Percentiles rank a stretch among this genome's conserved stretches.
Conservation (phyloP, 2,888 invertebrate species). For the Drosophila paranaensis region DNA sequence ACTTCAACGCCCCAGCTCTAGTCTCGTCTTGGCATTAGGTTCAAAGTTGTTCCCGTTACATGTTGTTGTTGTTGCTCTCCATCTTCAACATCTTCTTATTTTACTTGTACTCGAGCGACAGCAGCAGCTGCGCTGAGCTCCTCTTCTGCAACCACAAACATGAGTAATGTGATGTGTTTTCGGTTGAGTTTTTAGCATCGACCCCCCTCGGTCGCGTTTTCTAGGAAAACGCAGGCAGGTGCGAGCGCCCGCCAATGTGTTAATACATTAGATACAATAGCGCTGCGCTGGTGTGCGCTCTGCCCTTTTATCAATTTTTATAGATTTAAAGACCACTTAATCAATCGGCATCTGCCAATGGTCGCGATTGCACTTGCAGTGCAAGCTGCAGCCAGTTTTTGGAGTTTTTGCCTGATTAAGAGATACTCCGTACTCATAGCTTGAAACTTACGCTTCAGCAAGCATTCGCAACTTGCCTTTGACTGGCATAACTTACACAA, state of each 20-base stretch:
- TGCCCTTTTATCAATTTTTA: slow-evolving; percentile 6
- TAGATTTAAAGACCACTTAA: slow-evolving; percentile 50
- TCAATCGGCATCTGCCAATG: slow-evolving; percentile 52
- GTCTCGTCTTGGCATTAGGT: slow-evolving; percentile 56
- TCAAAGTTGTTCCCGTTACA: slow-evolving; percentile 37
- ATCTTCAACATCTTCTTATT: slow-evolving; percentile 14
- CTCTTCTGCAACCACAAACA: slow-evolving; percentile 62
- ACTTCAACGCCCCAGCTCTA: slow-evolving; percentile 63
- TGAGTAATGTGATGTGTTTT: slow-evolving; percentile 72
- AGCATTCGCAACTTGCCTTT: background rate
- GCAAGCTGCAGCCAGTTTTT: background rate
- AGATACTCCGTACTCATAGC: background rate
- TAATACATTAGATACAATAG: slow-evolving; percentile 58
- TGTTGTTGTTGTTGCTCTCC: slow-evolving; percentile 13
- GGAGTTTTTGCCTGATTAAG: background rate
- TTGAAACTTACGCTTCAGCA: background rate
- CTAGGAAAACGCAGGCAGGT: slow-evolving; percentile 44
- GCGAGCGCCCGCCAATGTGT: slow-evolving; percentile 41
- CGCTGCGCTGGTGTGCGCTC: slow-evolving; percentile 6
- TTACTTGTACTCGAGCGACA: slow-evolving; percentile 41
- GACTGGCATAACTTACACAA: background rate
- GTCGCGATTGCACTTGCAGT: slow-evolving; percentile 12
- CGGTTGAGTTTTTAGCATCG: slow-evolving; percentile 31
- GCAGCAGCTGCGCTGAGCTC: slow-evolving; percentile 46
- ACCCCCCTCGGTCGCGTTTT: background rate